A percentile compares a stretch with the other conserved stretches of the same genome.
These are phyloP conservation scores for Brachyptera risi DNA, from an alignment of 2,888 invertebrate genomes.

Conservation along the genomic window DNA sequence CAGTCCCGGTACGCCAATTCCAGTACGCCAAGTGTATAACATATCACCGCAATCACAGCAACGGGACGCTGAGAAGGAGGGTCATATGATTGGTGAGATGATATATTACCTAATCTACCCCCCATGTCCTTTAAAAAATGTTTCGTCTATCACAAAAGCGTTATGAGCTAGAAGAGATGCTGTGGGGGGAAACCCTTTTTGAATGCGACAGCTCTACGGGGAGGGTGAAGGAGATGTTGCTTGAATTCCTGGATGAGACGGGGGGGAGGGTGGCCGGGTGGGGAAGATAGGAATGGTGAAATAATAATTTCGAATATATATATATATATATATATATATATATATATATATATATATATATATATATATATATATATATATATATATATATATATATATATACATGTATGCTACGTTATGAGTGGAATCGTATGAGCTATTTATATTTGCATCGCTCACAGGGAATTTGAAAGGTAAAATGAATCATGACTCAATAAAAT, in stretches of 20 bases:
- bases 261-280: not conserved
- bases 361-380: too few relatives aligned
- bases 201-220: not conserved
- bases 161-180: conserved; percentile 3
- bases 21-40: conserved; percentile 20
- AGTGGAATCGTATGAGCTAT: too few relatives aligned
- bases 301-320: conserved; percentile 19
- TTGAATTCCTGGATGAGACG: too few relatives aligned
- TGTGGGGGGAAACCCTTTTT: conserved; percentile 13
- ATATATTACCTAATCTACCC: conserved; percentile 21
- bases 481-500: too few relatives aligned
- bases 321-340: too few relatives aligned
- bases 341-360: too few relatives aligned
- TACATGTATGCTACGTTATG: too few relatives aligned
- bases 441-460: too few relatives aligned
- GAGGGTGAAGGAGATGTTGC: not conserved
- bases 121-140: conserved; percentile 16
- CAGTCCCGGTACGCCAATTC: conserved; percentile 3
- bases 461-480: too few relatives aligned
- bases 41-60: conserved; percentile 21
- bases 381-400: too few relatives aligned
- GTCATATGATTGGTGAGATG: conserved; percentile 19
- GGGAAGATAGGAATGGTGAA: not conserved
- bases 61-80: not conserved
- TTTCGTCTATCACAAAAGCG: not conserved